These are phyloP conservation scores for Apoderus coryli DNA, from an alignment of 2,888 invertebrate genomes.

Conservation along the genomic window DNA sequence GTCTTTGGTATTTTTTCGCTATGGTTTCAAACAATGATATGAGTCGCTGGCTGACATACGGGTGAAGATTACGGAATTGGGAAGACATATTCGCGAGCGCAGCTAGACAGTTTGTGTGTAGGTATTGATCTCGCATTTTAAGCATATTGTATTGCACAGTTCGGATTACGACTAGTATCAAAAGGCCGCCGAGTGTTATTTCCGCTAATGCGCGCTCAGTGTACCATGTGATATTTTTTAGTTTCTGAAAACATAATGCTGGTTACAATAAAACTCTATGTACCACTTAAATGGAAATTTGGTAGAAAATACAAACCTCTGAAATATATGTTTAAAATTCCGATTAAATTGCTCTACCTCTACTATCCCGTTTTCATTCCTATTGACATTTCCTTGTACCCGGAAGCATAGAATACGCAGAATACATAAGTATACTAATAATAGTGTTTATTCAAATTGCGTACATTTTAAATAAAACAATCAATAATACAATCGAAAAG, in stretches of 20 bases:
- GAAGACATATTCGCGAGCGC: constrained; percentile 98
- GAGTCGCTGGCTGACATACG: constrained; percentile 89
- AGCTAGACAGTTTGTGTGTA: constrained; percentile 96
- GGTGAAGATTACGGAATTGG: constrained; percentile 81
- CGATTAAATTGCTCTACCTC: too few relatives aligned
- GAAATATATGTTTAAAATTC: too few relatives aligned
- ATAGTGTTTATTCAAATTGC: too few relatives aligned
- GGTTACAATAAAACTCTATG: too few relatives aligned
- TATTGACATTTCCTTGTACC: too few relatives aligned
- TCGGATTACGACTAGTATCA: constrained; percentile 87
- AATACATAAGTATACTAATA: too few relatives aligned
- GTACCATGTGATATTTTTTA: constrained; percentile 87
- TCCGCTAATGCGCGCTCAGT: constrained; percentile 81
- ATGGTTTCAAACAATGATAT: constrained; percentile 84
- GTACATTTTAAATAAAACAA: too few relatives aligned
- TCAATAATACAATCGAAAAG: too few relatives aligned
- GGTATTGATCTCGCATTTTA: constrained; percentile 89
- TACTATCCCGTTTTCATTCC: too few relatives aligned
- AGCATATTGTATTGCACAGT: constrained; percentile 97
- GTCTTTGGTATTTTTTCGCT: constrained; percentile 67
- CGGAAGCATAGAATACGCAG: too few relatives aligned
- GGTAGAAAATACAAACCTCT: too few relatives aligned
- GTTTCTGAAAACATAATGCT: constrained; percentile 60
- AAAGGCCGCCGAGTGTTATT: constrained; percentile 85
- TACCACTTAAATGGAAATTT: too few relatives aligned